Evolutionary conservation across 2,113 vertebrate genomes (phyloP).

Genomic region (Amazona guildingii): DNA sequence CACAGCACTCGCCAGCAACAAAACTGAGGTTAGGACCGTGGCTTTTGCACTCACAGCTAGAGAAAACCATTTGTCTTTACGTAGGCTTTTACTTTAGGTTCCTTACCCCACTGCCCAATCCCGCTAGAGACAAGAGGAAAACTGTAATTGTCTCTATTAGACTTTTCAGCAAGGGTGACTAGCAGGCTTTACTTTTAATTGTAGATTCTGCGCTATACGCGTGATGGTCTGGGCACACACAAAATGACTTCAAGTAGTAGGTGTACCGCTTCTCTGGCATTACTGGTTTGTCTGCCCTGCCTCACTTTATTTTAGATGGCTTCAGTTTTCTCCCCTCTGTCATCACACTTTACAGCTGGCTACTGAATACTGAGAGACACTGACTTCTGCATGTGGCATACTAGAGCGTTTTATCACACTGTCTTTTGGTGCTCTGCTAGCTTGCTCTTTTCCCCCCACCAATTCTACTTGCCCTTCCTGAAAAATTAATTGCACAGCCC

Average conservation of each 20-base stretch:
- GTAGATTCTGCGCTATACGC: rapidly evolving
- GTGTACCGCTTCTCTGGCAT: not conserved
- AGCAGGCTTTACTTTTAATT: not conserved
- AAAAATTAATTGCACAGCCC: constrained; percentile 2
- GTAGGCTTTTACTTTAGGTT: not conserved
- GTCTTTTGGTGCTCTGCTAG: not conserved
- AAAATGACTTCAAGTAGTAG: not conserved
- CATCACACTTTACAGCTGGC: not conserved
- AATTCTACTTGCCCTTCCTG: not conserved
- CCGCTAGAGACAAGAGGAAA: not conserved
- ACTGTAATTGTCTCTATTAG: not conserved
- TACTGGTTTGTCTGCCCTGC: not conserved
- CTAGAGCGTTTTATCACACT: not conserved
- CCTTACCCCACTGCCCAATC: not conserved
- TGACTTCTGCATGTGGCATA: not conserved
- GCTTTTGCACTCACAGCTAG: not conserved
- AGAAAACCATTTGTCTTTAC: not conserved
- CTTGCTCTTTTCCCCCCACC: not conserved
- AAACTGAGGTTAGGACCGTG: not conserved
- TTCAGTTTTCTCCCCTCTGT: not conserved
- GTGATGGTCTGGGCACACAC: not conserved
- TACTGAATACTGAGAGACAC: not conserved
- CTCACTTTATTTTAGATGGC: not conserved
- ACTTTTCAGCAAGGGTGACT: not conserved
- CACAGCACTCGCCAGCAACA: not conserved